phyloP scores from a whole-genome alignment of 1,140 invertebrate species.

The Parasteatoda tepidariorum region DNA sequence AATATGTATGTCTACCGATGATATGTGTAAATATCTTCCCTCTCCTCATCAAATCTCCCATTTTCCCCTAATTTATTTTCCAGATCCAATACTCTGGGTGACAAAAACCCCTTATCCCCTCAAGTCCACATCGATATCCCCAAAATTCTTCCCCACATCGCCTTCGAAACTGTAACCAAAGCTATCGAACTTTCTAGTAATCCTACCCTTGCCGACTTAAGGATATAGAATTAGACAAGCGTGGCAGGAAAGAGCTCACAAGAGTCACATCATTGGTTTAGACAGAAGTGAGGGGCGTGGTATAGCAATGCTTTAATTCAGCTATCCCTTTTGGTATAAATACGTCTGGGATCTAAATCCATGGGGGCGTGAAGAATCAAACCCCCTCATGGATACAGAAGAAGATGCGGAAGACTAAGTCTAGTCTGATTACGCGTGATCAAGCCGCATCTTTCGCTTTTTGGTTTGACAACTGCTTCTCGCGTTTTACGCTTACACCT shows the following conservation, averaged over 20 bases:
- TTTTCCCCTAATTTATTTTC: too few relatives aligned
- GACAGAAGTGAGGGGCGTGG: constrained; percentile 33
- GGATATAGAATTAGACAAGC: constrained; percentile 53
- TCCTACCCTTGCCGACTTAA: constrained; percentile 26
- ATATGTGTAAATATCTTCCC: too few relatives aligned
- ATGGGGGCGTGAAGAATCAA: constrained; percentile 47
- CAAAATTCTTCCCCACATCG: background rate
- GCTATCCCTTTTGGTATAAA: constrained; percentile 53
- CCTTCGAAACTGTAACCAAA: constrained; percentile 34
- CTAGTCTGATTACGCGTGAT: constrained; percentile 36
- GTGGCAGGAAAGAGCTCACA: constrained; percentile 34
- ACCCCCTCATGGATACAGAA: background rate
- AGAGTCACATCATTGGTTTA: constrained; percentile 37
- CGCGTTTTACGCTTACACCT: constrained; percentile 53
- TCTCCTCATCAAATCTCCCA: too few relatives aligned
- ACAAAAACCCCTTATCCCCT: background rate
- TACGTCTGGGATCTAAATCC: constrained; percentile 33
- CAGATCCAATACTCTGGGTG: too few relatives aligned
- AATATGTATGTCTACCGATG: too few relatives aligned
- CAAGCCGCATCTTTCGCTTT: constrained; percentile 51
- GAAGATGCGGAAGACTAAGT: constrained; percentile 5
- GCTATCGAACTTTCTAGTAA: constrained; percentile 42
- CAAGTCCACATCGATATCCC: too few relatives aligned
- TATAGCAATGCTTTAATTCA: constrained; percentile 57
- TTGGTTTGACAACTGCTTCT: constrained; percentile 54